Conservation (phyloP, 2,888 invertebrate species). For the Acleris cristana region DNA sequence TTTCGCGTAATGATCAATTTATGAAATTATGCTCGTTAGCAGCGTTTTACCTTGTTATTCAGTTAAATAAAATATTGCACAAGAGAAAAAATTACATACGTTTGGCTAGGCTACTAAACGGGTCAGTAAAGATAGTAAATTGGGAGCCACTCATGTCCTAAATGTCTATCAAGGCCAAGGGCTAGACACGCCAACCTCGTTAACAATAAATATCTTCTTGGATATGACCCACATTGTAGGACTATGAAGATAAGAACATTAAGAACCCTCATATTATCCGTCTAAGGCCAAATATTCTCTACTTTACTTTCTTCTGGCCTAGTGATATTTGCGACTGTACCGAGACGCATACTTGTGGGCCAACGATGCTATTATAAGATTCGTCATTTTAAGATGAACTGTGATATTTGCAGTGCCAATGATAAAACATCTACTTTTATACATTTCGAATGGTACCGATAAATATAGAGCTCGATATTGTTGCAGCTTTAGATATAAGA, state of each 20-base stretch:
- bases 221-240: slow-evolving; percentile 28
- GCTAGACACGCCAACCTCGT: slow-evolving; percentile 5
- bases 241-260: slow-evolving; percentile 35
- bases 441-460: no score
- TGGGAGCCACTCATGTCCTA: slow-evolving; percentile 8
- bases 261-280: slow-evolving; percentile 25
- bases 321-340: slow-evolving; percentile 72
- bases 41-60: slow-evolving; percentile 23
- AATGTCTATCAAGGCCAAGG: slow-evolving; percentile 29
- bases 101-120: neutral
- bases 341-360: slow-evolving; percentile 58
- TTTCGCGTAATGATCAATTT: slow-evolving; percentile 4
- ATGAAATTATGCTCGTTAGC: slow-evolving; percentile 22
- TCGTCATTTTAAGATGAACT: slow-evolving; percentile 68
- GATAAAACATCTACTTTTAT: neutral
- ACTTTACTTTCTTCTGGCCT: slow-evolving; percentile 62
- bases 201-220: slow-evolving; percentile 20
- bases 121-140: neutral
- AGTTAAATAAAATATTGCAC: slow-evolving; percentile 23
- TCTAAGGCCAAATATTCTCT: slow-evolving; percentile 49
- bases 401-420: slow-evolving; percentile 52
- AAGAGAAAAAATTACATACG: slow-evolving; percentile 16
- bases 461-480: no score
- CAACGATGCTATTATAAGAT: slow-evolving; percentile 66
- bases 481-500: no score